phyloP scores from a whole-genome alignment of 2,113 vertebrate genomes.

The Oxygymnocypris stewartii region DNA sequence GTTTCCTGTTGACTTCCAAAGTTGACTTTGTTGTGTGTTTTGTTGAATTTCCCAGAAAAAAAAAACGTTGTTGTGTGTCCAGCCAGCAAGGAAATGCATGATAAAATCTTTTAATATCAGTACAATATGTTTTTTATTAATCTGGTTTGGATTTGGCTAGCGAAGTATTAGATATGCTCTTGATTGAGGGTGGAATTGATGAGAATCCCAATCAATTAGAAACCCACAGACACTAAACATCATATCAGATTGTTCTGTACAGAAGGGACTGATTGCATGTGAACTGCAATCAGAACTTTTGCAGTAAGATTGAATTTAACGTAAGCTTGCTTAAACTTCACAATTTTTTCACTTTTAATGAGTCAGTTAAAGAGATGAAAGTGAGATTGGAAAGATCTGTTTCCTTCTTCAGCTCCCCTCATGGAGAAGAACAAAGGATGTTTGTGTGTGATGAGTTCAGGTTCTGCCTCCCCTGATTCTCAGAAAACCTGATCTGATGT shows the following conservation, averaged over 20 bases:
- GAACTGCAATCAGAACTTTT: not conserved
- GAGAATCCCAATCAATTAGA: conserved; percentile 2
- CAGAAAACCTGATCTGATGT: conserved; percentile 69
- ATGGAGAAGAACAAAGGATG: conserved; percentile 72
- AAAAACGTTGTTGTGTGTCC: not conserved
- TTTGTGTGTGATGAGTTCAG: conserved; percentile 68
- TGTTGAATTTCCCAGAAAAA: not conserved
- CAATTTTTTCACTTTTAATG: conserved; percentile 42
- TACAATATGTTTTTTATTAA: not conserved
- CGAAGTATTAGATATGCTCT: not conserved
- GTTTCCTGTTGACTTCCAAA: not conserved
- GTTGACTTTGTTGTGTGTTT: conserved; percentile 19
- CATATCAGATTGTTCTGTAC: not conserved
- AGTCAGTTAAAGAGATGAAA: conserved; percentile 69
- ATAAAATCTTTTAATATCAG: not conserved
- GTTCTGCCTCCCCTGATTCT: conserved; percentile 52
- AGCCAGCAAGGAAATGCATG: conserved; percentile 1
- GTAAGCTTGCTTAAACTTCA: not conserved
- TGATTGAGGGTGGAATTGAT: not conserved
- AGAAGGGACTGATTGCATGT: not conserved
- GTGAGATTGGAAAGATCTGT: conserved; percentile 64
- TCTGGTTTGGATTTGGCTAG: not conserved
- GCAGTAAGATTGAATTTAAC: not conserved
- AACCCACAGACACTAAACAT: conserved; percentile 1
- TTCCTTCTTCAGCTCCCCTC: conserved; percentile 68